Evolutionary conservation across 1,140 invertebrate genomes (phyloP).

Genomic region (Zaprionus tsacasi): DNA sequence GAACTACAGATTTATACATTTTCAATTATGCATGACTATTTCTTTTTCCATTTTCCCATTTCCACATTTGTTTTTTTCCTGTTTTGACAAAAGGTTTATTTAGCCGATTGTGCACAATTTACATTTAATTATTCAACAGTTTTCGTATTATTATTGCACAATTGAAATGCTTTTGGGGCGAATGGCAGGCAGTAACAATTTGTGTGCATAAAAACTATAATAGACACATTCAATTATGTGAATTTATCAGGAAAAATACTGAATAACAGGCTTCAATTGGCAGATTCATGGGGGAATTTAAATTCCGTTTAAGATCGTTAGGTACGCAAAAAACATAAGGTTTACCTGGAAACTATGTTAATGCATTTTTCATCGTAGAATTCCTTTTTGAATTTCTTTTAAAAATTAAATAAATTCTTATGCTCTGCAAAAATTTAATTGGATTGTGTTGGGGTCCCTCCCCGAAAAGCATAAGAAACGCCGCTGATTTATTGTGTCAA

Average conservation of each 20-base stretch:
- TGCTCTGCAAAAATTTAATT: background rate
- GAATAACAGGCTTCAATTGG: background rate
- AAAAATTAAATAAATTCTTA: background rate
- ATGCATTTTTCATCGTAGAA: no score
- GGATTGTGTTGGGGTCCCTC: background rate
- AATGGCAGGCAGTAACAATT: constrained; percentile 1
- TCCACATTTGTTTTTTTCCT: background rate
- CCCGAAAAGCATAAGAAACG: constrained; percentile 25
- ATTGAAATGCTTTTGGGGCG: constrained; percentile 3
- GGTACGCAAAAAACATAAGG: background rate
- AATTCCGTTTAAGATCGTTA: background rate
- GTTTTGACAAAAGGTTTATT: constrained; percentile 4
- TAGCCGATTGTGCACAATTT: constrained; percentile 7
- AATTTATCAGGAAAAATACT: background rate
- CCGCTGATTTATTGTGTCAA: constrained; percentile 59
- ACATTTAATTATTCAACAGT: constrained; percentile 20
- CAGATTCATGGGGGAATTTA: background rate
- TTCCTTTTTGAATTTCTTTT: background rate
- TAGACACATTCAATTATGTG: background rate
- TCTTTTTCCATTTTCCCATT: background rate
- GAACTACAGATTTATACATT: background rate
- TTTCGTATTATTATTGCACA: constrained; percentile 10
- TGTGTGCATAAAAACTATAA: constrained; percentile 1
- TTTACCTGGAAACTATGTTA: no score
- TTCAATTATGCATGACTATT: background rate